Base-by-base conservation (phyloP, 1,140 invertebrate genomes). In the Rhyzopertha dominica region DNA sequence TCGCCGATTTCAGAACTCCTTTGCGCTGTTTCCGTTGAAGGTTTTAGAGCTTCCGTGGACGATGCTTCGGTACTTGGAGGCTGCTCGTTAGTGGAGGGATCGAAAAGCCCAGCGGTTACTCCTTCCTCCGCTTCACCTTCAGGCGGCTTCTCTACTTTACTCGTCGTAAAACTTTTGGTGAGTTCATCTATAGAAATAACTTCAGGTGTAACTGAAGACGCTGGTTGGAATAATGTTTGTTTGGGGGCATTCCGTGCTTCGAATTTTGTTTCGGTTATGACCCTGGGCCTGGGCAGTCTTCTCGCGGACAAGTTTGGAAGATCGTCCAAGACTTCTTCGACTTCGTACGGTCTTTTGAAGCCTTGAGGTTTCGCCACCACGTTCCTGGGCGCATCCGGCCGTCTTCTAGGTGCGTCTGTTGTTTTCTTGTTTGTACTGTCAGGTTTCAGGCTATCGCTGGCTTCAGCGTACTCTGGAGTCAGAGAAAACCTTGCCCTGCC, bases 281-380 rank as follows among this genome's bases (percentile, higher is more conserved):
- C 56, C 42, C 56, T 49, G 8, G 58, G 42, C 54, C 58, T 56
- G 19, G 45, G 39, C 24, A 49, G 42, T 47, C 53, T 51, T 36
- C 43, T 48, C 12, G 49, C 35, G 13, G 51, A 43, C 26, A 55
- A 52, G 22, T 55, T 41, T 14, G 58, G 54, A 23, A 54, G 50
- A 40, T 66, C 64, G 29, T 66, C 60, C 7, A 63, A 41, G n/a
- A 54, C 23, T 56, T 65, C 64, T 47, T 63, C 38, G 7, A 65
- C 61, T 42, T 61, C 59, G 22, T 66, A 66, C 16, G 47, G n/a
- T 40, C 28, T 30, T 30, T 46, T 31, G 22, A 26, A 30, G 14
- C 32, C 34, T 22, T 18, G 16, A 8, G 25, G 47, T 20, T 14
- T 36, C 22, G 2, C 23, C 43, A 32, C 18, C 42, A 28, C 35